These are phyloP conservation scores for Brachypalpus laphriformis DNA, from an alignment of 2,888 invertebrate species.

Conservation along the genomic window DNA sequence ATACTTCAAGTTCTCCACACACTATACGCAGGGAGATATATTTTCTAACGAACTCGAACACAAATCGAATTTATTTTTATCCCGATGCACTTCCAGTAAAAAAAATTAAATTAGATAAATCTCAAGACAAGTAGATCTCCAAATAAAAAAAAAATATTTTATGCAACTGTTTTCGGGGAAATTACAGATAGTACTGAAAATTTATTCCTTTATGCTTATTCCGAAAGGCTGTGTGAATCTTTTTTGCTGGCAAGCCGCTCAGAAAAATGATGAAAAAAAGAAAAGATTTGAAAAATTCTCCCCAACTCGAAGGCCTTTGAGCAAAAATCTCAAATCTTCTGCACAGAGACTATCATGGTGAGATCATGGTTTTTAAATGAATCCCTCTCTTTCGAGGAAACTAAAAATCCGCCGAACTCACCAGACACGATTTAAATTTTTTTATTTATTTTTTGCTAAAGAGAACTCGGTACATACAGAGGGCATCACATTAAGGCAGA, in stretches of 20 bases:
- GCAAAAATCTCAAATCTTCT: conserved; percentile 54
- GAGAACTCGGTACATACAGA: conserved; percentile 36
- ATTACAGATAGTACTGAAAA: conserved; percentile 60
- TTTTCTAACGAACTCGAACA: conserved; percentile 16
- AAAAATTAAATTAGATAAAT: conserved; percentile 28
- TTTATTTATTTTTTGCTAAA: conserved; percentile 22
- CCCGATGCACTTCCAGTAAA: conserved; percentile 18
- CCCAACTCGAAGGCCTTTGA: conserved; percentile 58
- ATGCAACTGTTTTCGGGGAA: conserved; percentile 70
- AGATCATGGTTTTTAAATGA: conserved; percentile 73
- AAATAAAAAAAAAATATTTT: conserved; percentile 17
- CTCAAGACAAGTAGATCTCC: conserved; percentile 11
- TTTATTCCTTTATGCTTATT: conserved; percentile 34
- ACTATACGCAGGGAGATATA: background rate
- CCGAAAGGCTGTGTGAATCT: conserved; percentile 21
- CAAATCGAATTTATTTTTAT: conserved; percentile 50
- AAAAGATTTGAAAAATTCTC: conserved; percentile 55
- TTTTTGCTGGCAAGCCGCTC: conserved; percentile 40
- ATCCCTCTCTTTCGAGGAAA: conserved; percentile 42
- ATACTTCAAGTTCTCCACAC: background rate
- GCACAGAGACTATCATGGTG: conserved; percentile 64
- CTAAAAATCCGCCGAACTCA: conserved; percentile 35
- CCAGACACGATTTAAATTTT: conserved; percentile 19
- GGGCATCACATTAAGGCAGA: conserved; percentile 27
- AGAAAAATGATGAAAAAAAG: conserved; percentile 53